phyloP scores from a whole-genome alignment of 2,888 invertebrate genomes.

The Melinopterus prodromus region DNA sequence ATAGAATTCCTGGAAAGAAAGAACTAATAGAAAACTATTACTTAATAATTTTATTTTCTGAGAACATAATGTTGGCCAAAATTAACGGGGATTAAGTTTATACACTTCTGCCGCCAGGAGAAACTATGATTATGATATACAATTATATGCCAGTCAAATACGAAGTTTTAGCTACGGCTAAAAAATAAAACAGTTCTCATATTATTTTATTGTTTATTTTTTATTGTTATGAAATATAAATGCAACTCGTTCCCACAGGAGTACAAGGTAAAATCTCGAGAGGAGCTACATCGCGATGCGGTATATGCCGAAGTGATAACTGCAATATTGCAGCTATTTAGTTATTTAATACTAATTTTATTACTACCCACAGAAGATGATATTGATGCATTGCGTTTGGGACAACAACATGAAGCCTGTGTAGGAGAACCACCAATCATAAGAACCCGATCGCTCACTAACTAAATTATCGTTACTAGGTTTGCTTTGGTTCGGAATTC shows the following conservation, averaged over 20 bases:
- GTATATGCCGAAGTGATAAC: slow-evolving; percentile 34
- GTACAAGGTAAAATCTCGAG: slow-evolving; percentile 39
- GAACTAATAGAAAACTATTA: too few relatives aligned
- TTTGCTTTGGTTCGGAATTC: too few relatives aligned
- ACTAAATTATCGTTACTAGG: neutral
- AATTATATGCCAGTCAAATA: neutral
- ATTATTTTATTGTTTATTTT: slow-evolving; percentile 13
- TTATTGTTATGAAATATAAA: neutral
- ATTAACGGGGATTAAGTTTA: too few relatives aligned
- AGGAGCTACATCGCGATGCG: slow-evolving; percentile 36
- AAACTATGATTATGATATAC: neutral
- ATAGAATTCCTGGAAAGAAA: too few relatives aligned
- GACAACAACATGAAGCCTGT: neutral
- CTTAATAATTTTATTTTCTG: neutral
- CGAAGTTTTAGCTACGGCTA: neutral
- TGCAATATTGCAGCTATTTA: neutral
- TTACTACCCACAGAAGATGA: slow-evolving; percentile 6
- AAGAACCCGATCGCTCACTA: neutral
- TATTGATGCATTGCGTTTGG: slow-evolving; percentile 10
- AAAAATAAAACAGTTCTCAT: neutral
- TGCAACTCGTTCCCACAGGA: slow-evolving; percentile 34
- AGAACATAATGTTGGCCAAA: too few relatives aligned
- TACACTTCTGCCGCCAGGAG: too few relatives aligned
- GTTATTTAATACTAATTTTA: neutral
- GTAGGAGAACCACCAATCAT: neutral